Evolutionary conservation across 2,797 vertebrate genomes (phyloP).

Genomic region (Natrix natrix): DNA sequence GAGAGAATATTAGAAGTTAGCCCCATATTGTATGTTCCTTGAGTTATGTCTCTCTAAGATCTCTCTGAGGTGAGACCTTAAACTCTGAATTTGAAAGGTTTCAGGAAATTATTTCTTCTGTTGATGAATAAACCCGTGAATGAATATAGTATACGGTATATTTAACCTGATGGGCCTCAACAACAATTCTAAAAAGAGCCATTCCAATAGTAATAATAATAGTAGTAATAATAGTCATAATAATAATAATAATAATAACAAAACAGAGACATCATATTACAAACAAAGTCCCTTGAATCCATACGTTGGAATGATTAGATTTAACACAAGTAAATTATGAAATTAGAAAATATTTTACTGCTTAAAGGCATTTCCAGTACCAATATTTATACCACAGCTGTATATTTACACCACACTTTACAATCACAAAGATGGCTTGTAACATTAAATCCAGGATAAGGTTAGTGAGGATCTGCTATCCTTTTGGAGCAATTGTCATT

Average conservation of each 20-base stretch:
- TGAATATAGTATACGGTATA: background rate
- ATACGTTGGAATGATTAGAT: slow-evolving; percentile 8
- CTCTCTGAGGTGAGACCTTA: background rate
- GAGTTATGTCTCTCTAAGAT: slow-evolving; percentile 6
- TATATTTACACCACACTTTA: slow-evolving; percentile 22
- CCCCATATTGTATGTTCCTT: background rate
- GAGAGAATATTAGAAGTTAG: slow-evolving; percentile 23
- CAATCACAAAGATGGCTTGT: slow-evolving; percentile 31
- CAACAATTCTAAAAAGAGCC: slow-evolving; percentile 30
- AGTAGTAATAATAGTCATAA: background rate
- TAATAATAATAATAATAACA: background rate
- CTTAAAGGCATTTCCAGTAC: slow-evolving; percentile 15
- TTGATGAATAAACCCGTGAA: slow-evolving; percentile 10
- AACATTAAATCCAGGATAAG: background rate
- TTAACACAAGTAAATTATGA: background rate
- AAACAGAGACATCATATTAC: slow-evolving; percentile 34
- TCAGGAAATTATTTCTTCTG: background rate
- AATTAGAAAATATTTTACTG: slow-evolving; percentile 13
- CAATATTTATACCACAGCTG: slow-evolving; percentile 35
- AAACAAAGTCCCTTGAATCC: slow-evolving; percentile 4
- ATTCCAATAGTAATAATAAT: background rate
- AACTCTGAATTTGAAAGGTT: slow-evolving; percentile 13
- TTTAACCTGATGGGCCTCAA: slow-evolving; percentile 16
- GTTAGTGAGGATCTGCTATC: slow-evolving; percentile 2
- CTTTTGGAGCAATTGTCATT: background rate